Evolutionary conservation across 2,797 vertebrate species (phyloP), one percentile per base, ranked within the genome.

Genomic region (Jordanella pulchra): DNA sequence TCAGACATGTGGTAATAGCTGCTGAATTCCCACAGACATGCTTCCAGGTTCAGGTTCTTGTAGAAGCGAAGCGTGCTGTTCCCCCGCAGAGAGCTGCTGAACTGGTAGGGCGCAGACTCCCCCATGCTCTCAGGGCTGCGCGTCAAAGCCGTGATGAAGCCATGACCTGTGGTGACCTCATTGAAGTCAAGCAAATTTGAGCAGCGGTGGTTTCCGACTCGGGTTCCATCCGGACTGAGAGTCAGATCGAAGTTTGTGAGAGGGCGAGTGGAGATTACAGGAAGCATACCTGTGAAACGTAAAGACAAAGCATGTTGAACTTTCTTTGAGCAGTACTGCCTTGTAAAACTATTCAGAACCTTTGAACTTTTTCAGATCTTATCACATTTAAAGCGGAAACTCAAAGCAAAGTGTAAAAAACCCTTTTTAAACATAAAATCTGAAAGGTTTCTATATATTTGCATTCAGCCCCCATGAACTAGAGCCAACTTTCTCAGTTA

Each of bases 1-100:
- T 99, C 97, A 0, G 97, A 98, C 97, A 98, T 96, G 91, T 97
- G 93, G 66, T 97, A 98, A 89, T 96, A 97, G 93, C 95, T 96
- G 73, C 84, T 93, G 71, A 99, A 99, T 89, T 97, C 96, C 97
- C 97, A 99, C 2, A 97, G 85, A 70, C 97, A 99, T 28, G 97
- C 97, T 55, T 98, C 97, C 61, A 98, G 92, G 85, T 97, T 96
- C 69, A 98, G 94, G 83, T 96, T 97, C 72, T 93, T 88, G 87
- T 98, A 98, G 91, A 98, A 99, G 35, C 96, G 96, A 65, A 98
- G 79, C 0, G 96, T 95, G 35, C 85, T 84, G 72, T 93, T 82
- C 0, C 97, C 95, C 72, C 97, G 89, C 68, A 98, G 82, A 1
- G 90, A 3, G 7, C 82, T 17, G 71, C 94, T 97, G 84, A 96